Conservation (phyloP, 2,113 vertebrate species). For the Vicugna pacos region DNA sequence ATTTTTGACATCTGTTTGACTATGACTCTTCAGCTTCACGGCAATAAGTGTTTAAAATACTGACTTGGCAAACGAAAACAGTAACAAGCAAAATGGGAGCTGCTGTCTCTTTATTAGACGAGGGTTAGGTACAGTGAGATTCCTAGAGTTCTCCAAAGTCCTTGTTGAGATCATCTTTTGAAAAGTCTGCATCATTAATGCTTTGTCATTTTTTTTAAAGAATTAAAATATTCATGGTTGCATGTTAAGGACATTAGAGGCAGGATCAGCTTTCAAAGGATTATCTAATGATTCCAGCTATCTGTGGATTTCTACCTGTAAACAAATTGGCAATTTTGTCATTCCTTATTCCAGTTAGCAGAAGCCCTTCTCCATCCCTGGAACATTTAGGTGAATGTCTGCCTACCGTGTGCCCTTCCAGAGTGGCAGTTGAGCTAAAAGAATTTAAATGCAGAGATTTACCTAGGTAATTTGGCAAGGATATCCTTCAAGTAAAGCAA, state of each 20-base stretch:
- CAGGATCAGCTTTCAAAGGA: neutral
- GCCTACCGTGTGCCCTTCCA: neutral
- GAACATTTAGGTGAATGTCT: neutral
- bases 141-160: conserved; percentile 4
- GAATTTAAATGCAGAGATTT: conserved; percentile 36
- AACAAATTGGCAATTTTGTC: neutral
- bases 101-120: neutral
- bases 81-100: neutral
- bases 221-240: neutral
- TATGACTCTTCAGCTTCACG: conserved; percentile 14
- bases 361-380: neutral
- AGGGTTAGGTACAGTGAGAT: neutral
- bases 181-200: neutral
- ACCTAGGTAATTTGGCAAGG: conserved; percentile 11
- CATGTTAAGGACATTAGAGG: neutral
- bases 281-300: neutral
- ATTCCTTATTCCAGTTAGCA: neutral
- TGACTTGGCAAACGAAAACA: neutral
- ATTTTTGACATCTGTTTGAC: conserved; percentile 34
- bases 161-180: neutral
- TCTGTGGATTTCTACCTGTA: neutral
- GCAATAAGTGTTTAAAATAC: neutral
- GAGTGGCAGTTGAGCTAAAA: neutral
- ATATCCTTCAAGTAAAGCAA: conserved; percentile 24
- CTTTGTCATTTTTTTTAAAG: neutral